Evolutionary conservation across 2,888 invertebrate genomes (phyloP).

Genomic region (Aproaerema taeniolella): DNA sequence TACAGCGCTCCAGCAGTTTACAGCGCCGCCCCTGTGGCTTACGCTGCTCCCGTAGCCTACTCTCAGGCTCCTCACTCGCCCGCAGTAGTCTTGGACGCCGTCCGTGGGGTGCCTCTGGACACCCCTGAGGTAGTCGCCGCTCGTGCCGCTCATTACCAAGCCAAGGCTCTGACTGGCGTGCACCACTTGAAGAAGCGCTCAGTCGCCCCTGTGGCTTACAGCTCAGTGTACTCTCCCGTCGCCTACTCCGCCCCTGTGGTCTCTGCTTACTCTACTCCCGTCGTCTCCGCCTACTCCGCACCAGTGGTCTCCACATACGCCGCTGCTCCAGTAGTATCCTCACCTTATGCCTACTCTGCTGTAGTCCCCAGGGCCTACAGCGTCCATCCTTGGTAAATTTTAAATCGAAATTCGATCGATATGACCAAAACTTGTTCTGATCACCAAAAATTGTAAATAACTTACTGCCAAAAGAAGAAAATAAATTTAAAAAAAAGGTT

Average conservation of each 20-base stretch:
- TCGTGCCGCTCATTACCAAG: slow-evolving; percentile 62
- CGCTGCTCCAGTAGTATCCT: slow-evolving; percentile 28
- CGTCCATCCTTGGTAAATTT: slow-evolving; percentile 54
- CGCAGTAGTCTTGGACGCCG: slow-evolving; percentile 60
- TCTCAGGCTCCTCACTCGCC: slow-evolving; percentile 59
- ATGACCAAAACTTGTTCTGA: slow-evolving; percentile 20
- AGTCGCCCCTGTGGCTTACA: slow-evolving; percentile 43
- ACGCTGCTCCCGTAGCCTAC: slow-evolving; percentile 24
- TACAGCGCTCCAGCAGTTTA: slow-evolving; percentile 23
- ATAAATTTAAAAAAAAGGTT: slow-evolving; percentile 18
- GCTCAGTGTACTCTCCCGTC: slow-evolving; percentile 42
- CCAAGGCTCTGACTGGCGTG: slow-evolving; percentile 55
- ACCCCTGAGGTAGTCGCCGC: slow-evolving; percentile 71
- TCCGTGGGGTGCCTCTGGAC: slow-evolving; percentile 65
- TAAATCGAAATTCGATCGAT: too few species aligned
- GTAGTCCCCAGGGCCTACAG: slow-evolving; percentile 43
- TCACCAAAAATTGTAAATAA: slow-evolving; percentile 22
- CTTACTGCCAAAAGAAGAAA: slow-evolving; percentile 43
- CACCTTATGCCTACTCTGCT: slow-evolving; percentile 28
- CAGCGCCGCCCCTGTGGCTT: slow-evolving; percentile 23
- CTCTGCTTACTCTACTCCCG: slow-evolving; percentile 25
- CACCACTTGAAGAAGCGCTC: slow-evolving; percentile 64
- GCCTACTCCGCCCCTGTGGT: slow-evolving; percentile 25
- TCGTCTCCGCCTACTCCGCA: slow-evolving; percentile 29
- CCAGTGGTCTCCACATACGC: slow-evolving; percentile 35